A percentile compares a stretch with the other conserved stretches of the same genome.
Evolutionary conservation across 2,888 invertebrate species (phyloP).

Genomic region (Elmis aenea): DNA sequence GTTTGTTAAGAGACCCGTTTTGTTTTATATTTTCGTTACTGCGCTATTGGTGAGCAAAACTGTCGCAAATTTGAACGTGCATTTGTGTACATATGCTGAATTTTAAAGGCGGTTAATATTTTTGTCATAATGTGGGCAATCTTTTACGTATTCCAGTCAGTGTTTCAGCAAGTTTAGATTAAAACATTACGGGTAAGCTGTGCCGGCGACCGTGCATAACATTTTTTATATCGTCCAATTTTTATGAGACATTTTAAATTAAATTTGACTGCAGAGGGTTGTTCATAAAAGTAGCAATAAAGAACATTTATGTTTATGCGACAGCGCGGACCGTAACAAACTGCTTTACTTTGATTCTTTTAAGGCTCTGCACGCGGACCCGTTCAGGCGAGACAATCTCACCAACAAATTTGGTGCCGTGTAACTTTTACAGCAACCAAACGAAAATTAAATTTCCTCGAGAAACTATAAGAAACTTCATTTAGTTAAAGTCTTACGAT

Average conservation of each 20-base stretch:
- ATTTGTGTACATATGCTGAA: too few relatives aligned
- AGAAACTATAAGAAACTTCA: slow-evolving; percentile 29
- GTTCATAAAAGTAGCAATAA: slow-evolving; percentile 40
- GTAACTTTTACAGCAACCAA: slow-evolving; percentile 28
- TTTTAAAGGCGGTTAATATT: too few relatives aligned
- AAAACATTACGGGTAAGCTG: too few relatives aligned
- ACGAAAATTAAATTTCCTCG: slow-evolving; percentile 28
- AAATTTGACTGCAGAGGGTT: slow-evolving; percentile 41
- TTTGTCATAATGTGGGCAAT: too few relatives aligned
- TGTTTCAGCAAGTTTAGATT: too few relatives aligned
- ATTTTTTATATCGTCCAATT: slow-evolving; percentile 32
- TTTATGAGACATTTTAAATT: slow-evolving; percentile 42
- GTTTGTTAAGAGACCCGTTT: too few relatives aligned
- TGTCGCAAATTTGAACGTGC: too few relatives aligned
- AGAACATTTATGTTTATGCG: slow-evolving; percentile 41
- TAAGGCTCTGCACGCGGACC: slow-evolving; percentile 1
- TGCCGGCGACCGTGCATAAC: slow-evolving; percentile 1
- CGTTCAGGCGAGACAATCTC: slow-evolving; percentile 12
- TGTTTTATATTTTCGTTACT: too few relatives aligned
- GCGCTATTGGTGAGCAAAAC: too few relatives aligned
- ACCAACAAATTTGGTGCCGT: slow-evolving; percentile 25
- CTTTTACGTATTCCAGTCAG: too few relatives aligned
- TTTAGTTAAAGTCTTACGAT: slow-evolving; percentile 30
- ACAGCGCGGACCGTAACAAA: slow-evolving; percentile 34
- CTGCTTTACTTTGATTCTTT: slow-evolving; percentile 32